Conservation (phyloP, 2,113 vertebrate species). For the Danionella cerebrum region DNA sequence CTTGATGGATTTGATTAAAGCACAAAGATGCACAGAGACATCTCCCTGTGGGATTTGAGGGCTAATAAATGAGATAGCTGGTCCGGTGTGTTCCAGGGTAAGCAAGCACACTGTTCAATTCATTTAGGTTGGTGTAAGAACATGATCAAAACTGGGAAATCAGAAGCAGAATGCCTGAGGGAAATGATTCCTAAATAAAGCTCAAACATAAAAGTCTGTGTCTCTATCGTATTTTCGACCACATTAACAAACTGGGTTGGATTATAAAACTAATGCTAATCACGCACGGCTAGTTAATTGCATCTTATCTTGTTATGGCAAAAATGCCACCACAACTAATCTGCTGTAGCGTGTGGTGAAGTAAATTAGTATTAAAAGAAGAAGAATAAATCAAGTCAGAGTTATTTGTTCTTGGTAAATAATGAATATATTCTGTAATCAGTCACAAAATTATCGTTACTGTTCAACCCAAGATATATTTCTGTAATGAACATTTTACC, state of each 20-base stretch:
- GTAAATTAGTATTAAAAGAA: neutral
- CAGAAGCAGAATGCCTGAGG: slow-evolving; percentile 12
- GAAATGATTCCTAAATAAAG: slow-evolving; percentile 37
- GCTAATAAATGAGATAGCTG: neutral
- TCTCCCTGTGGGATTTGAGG: neutral
- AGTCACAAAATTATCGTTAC: too few species aligned
- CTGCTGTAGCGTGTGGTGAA: slow-evolving; percentile 39
- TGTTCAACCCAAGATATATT: too few species aligned
- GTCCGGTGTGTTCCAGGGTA: neutral
- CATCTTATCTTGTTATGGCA: slow-evolving; percentile 48
- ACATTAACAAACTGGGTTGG: slow-evolving; percentile 42
- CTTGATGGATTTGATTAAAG: slow-evolving; percentile 12
- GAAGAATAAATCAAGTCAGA: too few species aligned
- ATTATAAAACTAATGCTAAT: slow-evolving; percentile 44
- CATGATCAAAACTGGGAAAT: slow-evolving; percentile 31
- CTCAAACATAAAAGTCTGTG: slow-evolving; percentile 27
- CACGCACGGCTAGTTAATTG: slow-evolving; percentile 51
- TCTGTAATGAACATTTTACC: too few species aligned
- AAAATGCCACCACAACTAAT: slow-evolving; percentile 55
- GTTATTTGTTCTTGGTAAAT: too few species aligned
- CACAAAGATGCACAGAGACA: neutral
- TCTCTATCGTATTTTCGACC: slow-evolving; percentile 24
- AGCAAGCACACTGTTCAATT: neutral
- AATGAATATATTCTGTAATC: too few species aligned
- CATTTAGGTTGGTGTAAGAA: neutral